Evolutionary conservation across 1,140 invertebrate species (phyloP), one percentile per base, ranked within the genome.

Genomic region (Drosophila simulans): DNA sequence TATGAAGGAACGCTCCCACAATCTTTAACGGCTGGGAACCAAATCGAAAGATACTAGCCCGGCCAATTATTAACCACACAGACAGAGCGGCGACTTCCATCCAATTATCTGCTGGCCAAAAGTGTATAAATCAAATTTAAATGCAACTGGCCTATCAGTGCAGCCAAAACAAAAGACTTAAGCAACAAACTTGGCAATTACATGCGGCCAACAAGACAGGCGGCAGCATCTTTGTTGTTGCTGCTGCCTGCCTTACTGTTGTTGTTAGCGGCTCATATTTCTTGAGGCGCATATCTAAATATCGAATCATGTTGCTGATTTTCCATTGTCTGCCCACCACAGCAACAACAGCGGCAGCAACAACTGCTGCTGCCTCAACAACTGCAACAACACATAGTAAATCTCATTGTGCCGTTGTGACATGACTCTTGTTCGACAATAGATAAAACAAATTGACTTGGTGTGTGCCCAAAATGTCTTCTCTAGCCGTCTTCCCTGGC

Each of bases 361-460:
- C 45, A 59, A 17, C 68, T 52, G 56, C 57, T 53, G 48, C 31
- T 52, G 43, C 58, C 39, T n/a, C 73, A 57, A 51, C 43, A 60
- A 42, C 72, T 63, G 56, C 68, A 80, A 74, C 81, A 80, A 81
- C 83, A 86, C 75, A 86, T 76, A 80, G 72, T 89, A 88, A 89
- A 88, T 89, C 80, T 89, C 73, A 89, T 88, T 89, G 84, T 84
- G 85, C 85, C 84, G 80, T 80, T 89, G 84, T 89, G 85, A 81
- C 81, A 90, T 90, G 85, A 81, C 89, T 91, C 83, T 88, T 91
- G 88, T 88, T 91, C 82, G 88, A 91, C 88, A 91, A 91, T 91
- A 91, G 88, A 91, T 91, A 91, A 91, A 88, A 91, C 88, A 91
- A 91, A 91, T 91, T 91, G 88, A 91, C 88, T 91, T 91, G 83